phyloP scores from a whole-genome alignment of 2,888 invertebrate species.

The Protodeltote pygarga region DNA sequence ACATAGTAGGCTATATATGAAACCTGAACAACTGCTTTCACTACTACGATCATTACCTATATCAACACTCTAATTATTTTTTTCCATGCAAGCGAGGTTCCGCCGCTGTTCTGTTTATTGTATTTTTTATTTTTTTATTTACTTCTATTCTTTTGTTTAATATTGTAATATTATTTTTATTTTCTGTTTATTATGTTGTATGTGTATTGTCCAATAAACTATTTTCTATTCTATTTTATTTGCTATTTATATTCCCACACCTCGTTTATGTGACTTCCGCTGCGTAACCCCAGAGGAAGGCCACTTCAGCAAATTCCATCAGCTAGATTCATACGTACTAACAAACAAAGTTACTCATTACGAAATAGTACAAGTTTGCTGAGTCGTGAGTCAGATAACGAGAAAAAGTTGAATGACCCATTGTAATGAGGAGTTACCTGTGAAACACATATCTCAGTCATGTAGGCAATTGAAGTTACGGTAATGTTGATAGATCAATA shows the following conservation, averaged over 20 bases:
- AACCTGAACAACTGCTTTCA: too few relatives aligned
- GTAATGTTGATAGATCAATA: constrained; percentile 8
- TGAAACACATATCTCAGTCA: constrained; percentile 39
- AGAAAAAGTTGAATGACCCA: constrained; percentile 42
- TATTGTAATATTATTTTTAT: too few relatives aligned
- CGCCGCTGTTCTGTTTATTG: too few relatives aligned
- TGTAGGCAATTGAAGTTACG: constrained; percentile 37
- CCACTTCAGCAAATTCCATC: constrained; percentile 46
- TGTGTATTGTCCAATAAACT: neutral
- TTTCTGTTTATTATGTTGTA: too few relatives aligned
- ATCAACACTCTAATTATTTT: too few relatives aligned
- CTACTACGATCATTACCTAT: too few relatives aligned
- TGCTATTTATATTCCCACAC: neutral
- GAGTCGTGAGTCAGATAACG: constrained; percentile 24
- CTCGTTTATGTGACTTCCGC: constrained; percentile 44
- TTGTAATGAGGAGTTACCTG: constrained; percentile 22
- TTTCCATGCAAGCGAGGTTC: too few relatives aligned
- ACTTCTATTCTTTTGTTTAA: too few relatives aligned
- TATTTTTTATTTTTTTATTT: too few relatives aligned
- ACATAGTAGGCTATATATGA: too few relatives aligned
- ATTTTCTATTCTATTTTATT: neutral
- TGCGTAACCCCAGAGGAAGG: constrained; percentile 33
- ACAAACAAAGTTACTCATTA: constrained; percentile 29
- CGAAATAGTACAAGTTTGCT: constrained; percentile 31
- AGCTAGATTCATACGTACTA: constrained; percentile 30